phyloP scores from a whole-genome alignment of 1,140 invertebrate genomes.

The Hirudo medicinalis region DNA sequence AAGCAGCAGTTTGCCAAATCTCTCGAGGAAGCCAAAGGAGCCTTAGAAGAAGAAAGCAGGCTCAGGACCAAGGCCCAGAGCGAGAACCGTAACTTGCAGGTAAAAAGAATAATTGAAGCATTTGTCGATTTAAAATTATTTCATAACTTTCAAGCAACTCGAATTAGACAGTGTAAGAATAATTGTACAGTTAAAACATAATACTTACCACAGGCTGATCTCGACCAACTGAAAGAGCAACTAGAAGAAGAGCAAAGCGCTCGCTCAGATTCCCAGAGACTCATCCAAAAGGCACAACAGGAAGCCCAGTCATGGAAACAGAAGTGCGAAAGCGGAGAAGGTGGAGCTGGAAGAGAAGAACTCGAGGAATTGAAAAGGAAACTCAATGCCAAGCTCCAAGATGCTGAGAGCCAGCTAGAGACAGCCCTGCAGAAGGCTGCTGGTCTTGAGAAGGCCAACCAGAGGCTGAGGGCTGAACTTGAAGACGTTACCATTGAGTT shows the following conservation, averaged over 20 bases:
- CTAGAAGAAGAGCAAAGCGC: constrained; percentile 74
- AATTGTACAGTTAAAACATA: too few relatives aligned
- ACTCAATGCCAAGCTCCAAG: constrained; percentile 82
- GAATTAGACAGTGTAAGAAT: too few relatives aligned
- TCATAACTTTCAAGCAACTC: too few relatives aligned
- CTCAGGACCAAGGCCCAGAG: constrained; percentile 11
- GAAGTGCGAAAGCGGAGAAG: constrained; percentile 53
- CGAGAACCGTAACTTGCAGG: constrained; percentile 17
- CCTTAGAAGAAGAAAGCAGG: constrained; percentile 15
- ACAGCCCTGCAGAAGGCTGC: constrained; percentile 2
- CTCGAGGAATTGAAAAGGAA: constrained; percentile 95
- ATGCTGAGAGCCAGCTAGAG: constrained; percentile 71
- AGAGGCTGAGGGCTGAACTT: constrained; percentile 85
- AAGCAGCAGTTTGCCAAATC: constrained; percentile 45
- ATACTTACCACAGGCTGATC: constrained; percentile 61
- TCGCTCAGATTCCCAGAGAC: constrained; percentile 60
- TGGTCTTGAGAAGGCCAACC: constrained; percentile 67
- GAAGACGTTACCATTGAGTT: constrained; percentile 96
- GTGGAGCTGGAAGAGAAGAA: constrained; percentile 87
- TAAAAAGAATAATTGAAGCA: too few relatives aligned
- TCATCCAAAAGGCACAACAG: constrained; percentile 91
- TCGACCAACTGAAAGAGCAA: constrained; percentile 91
- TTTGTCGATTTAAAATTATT: too few relatives aligned
- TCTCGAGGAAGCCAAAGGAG: constrained; percentile 59
- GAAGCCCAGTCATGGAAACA: constrained; percentile 35